Conservation (phyloP, 2,113 vertebrate species). For the Channa argus region DNA sequence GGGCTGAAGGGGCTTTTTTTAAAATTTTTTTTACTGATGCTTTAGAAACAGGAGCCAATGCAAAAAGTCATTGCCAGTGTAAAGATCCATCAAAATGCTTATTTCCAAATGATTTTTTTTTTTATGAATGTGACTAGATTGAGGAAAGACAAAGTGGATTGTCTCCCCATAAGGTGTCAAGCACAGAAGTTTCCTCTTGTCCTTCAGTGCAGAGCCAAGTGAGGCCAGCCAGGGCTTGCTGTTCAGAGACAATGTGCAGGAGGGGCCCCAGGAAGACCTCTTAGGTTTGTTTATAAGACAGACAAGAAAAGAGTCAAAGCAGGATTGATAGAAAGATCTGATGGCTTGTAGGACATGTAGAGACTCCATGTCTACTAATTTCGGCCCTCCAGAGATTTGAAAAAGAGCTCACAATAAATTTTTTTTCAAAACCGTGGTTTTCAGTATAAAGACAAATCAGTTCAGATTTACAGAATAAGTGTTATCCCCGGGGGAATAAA, state of each 20-base stretch:
- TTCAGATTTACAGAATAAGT: too few species aligned
- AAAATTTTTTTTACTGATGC: slow-evolving; percentile 50
- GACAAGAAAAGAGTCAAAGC: background rate
- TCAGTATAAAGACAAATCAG: too few species aligned
- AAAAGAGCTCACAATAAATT: too few species aligned
- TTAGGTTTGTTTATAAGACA: slow-evolving; percentile 25
- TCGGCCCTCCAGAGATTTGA: too few species aligned
- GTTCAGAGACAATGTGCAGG: slow-evolving; percentile 16
- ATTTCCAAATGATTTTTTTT: slow-evolving; percentile 2
- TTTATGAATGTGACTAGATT: slow-evolving; percentile 1
- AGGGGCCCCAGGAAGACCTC: background rate
- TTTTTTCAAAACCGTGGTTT: too few species aligned
- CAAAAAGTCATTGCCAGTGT: slow-evolving; percentile 14
- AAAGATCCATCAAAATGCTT: slow-evolving; percentile 8
- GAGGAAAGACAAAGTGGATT: slow-evolving; percentile 42
- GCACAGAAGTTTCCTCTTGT: slow-evolving; percentile 25
- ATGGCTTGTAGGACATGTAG: too few species aligned
- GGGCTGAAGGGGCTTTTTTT: slow-evolving; percentile 21
- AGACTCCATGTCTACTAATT: too few species aligned
- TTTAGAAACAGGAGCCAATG: slow-evolving; percentile 55
- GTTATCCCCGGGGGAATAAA: background rate
- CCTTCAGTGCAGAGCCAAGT: slow-evolving; percentile 9
- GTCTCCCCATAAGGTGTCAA: slow-evolving; percentile 23
- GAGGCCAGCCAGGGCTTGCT: slow-evolving; percentile 56
- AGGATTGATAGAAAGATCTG: background rate